Conservation (phyloP, 2,797 vertebrate species). For the Bovichtus variegatus region DNA sequence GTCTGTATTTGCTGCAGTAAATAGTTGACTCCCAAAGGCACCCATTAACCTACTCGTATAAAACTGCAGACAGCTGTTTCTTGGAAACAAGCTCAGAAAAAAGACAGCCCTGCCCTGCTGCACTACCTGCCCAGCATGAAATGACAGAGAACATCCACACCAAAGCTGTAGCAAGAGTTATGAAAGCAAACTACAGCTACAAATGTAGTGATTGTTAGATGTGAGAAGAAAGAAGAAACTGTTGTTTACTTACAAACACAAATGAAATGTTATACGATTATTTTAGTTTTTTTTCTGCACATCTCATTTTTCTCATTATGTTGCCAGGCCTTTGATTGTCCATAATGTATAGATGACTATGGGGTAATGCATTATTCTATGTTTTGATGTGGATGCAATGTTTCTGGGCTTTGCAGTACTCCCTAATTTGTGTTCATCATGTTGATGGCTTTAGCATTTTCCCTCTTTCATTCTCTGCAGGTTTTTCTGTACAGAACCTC, state of each 20-base stretch:
- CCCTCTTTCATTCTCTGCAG: slow-evolving; percentile 26
- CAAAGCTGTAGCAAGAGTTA: slow-evolving; percentile 3
- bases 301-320: not conserved
- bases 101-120: slow-evolving; percentile 16
- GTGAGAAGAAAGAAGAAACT: not conserved
- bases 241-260: not conserved
- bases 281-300: not conserved
- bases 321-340: not conserved
- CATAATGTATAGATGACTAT: not conserved
- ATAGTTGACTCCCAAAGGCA: slow-evolving; percentile 29
- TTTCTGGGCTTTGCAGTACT: not conserved
- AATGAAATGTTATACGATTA: not conserved
- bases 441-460: slow-evolving; percentile 8
- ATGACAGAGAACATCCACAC: slow-evolving; percentile 30
- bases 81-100: slow-evolving; percentile 40
- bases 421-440: slow-evolving; percentile 21
- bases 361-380: not conserved
- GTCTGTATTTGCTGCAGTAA: slow-evolving; percentile 26
- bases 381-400: not conserved
- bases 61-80: slow-evolving; percentile 34
- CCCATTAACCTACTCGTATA: slow-evolving; percentile 14
- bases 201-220: not conserved
- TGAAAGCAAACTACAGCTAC: not conserved
- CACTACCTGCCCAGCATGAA: slow-evolving; percentile 34
- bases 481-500: slow-evolving; percentile 40